phyloP scores from a whole-genome alignment of 2,797 vertebrate species.

The Parambassis ranga region DNA sequence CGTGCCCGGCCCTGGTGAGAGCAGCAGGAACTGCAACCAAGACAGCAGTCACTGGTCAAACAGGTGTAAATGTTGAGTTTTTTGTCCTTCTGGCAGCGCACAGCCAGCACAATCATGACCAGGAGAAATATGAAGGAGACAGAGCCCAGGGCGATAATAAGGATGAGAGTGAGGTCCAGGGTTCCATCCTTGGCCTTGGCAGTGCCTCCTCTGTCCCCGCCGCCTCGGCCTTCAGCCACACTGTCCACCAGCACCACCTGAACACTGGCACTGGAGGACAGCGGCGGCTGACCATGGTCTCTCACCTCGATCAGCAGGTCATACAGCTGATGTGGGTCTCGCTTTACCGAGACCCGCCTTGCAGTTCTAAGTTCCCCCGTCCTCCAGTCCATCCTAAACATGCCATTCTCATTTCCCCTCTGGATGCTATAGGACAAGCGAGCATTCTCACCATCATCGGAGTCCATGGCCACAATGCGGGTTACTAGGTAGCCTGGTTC shows the following conservation, averaged over 20 bases:
- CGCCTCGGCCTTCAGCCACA: constrained; percentile 77
- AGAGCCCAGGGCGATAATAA: constrained; percentile 94
- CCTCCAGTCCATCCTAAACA: constrained; percentile 97
- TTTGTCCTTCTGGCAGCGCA: constrained; percentile 97
- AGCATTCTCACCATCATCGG: constrained; percentile 93
- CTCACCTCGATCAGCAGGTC: constrained; percentile 93
- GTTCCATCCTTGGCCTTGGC: constrained; percentile 84
- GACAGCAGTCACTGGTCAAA: constrained; percentile 89
- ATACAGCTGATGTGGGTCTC: constrained; percentile 90
- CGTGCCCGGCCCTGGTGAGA: constrained; percentile 88
- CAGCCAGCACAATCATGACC: constrained; percentile 97
- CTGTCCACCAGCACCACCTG: constrained; percentile 90
- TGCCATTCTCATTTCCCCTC: constrained; percentile 92
- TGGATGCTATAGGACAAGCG: constrained; percentile 94
- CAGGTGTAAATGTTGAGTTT: constrained; percentile 95
- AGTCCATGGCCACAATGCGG: constrained; percentile 91
- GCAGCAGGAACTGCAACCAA: constrained; percentile 89
- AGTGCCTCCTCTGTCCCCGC: constrained; percentile 71
- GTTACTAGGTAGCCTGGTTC: constrained; percentile 94
- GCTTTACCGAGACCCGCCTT: constrained; percentile 85
- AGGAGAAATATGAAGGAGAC: constrained; percentile 96
- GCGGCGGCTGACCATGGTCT: constrained; percentile 94
- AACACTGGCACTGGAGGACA: constrained; percentile 91
- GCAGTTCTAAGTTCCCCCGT: constrained; percentile 92
- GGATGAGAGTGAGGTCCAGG: constrained; percentile 93